These are phyloP conservation scores for Gymnosoma rotundatum DNA, from an alignment of 2,888 invertebrate genomes.

Conservation along the genomic window DNA sequence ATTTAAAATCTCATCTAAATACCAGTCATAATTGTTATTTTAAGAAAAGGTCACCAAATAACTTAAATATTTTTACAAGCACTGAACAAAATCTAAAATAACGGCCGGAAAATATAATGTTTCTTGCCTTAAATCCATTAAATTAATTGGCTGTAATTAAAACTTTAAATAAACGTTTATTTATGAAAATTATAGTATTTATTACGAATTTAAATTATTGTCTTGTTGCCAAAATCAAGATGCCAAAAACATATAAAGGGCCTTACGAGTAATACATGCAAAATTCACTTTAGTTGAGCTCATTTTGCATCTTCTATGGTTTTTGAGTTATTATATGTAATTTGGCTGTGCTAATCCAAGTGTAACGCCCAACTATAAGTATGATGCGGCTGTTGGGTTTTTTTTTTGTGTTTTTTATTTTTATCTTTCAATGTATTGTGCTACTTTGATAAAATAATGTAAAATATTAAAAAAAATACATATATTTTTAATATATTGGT, in stretches of 20 bases:
- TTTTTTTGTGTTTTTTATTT: too few relatives aligned
- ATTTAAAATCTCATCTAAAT: too few relatives aligned
- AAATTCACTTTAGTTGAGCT: constrained; percentile 49
- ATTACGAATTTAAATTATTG: constrained; percentile 67
- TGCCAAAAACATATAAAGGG: constrained; percentile 43
- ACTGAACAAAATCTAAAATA: background rate
- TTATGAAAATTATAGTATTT: constrained; percentile 77
- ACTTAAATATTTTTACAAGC: too few relatives aligned
- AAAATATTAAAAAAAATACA: constrained; percentile 11
- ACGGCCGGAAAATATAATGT: constrained; percentile 75
- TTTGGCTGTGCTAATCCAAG: constrained; percentile 70
- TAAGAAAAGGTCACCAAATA: too few relatives aligned
- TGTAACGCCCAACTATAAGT: constrained; percentile 67
- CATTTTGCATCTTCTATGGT: constrained; percentile 76
- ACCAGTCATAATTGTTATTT: too few relatives aligned
- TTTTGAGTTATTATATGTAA: constrained; percentile 78
- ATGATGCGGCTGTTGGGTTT: constrained; percentile 29
- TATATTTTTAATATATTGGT: constrained; percentile 33
- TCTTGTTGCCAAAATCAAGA: constrained; percentile 55
- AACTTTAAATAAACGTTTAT: constrained; percentile 56
- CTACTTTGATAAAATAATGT: constrained; percentile 35
- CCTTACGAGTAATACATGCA: constrained; percentile 2
- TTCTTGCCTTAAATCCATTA: constrained; percentile 81
- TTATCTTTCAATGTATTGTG: constrained; percentile 36
- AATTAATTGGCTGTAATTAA: constrained; percentile 79